Conservation (phyloP, 2,797 vertebrate species). For the Bovichtus diacanthus region DNA sequence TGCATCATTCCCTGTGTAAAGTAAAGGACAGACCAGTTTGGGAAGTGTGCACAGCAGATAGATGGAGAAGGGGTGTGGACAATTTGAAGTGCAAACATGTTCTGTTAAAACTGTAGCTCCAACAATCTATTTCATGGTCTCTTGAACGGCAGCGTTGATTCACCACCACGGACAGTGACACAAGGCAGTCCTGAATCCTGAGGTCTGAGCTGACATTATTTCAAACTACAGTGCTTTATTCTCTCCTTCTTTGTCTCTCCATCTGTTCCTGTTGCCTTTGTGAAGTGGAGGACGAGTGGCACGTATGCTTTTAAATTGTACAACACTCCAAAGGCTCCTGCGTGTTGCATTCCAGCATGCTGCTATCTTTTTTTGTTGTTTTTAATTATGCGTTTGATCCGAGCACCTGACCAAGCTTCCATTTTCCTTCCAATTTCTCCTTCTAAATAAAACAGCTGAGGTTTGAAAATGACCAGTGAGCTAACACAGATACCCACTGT, state of each 20-base stretch:
- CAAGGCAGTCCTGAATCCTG: conserved; percentile 21
- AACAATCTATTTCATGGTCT: conserved; percentile 56
- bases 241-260: not conserved
- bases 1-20: conserved; percentile 29
- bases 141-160: conserved; percentile 58
- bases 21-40: conserved; percentile 26
- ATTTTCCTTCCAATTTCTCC: conserved; percentile 32
- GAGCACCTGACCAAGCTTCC: conserved; percentile 47
- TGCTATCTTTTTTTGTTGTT: conserved; percentile 63
- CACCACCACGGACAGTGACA: conserved; percentile 84
- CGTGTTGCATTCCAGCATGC: conserved; percentile 31
- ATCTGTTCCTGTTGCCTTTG: conserved; percentile 13
- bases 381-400: conserved; percentile 54
- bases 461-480: conserved; percentile 4
- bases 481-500: not conserved
- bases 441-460: conserved; percentile 22
- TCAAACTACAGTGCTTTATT: conserved; percentile 29
- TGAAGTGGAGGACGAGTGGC: conserved; percentile 3
- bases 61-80: conserved; percentile 11
- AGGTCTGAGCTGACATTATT: conserved; percentile 42
- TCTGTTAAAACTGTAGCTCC: conserved; percentile 52
- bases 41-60: conserved; percentile 42
- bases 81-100: conserved; percentile 58
- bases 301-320: conserved; percentile 36
- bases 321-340: conserved; percentile 27